These are phyloP conservation scores for Dendroctonus valens DNA, from an alignment of 1,140 invertebrate genomes.

Conservation along the genomic window DNA sequence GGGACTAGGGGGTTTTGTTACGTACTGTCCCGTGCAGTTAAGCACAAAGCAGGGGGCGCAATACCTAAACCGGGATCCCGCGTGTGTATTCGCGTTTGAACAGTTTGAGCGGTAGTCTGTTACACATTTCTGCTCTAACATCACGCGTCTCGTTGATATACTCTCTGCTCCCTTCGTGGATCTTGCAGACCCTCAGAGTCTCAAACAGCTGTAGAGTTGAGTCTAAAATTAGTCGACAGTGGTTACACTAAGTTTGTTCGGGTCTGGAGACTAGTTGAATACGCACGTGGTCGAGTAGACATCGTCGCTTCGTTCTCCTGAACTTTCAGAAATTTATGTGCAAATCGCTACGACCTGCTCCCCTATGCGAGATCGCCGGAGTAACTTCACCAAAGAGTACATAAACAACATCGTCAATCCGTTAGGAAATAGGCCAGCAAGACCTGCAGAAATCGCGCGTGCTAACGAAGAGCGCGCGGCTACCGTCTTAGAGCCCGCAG, in stretches of 20 bases:
- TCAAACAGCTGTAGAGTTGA: constrained; percentile 36
- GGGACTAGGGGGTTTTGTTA: constrained; percentile 33
- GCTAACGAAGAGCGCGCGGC: constrained; percentile 41
- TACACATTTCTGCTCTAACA: constrained; percentile 30
- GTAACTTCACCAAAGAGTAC: constrained; percentile 50
- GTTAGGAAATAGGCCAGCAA: constrained; percentile 44
- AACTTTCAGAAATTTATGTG: constrained; percentile 42
- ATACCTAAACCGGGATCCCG: constrained; percentile 34
- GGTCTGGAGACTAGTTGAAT: constrained; percentile 31
- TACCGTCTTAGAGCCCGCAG: constrained; percentile 38
- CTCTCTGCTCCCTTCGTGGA: constrained; percentile 20
- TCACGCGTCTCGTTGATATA: constrained; percentile 31
- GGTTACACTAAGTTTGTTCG: constrained; percentile 30
- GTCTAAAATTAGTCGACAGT: constrained; percentile 40
- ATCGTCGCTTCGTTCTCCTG: constrained; percentile 19
- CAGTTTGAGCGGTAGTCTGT: constrained; percentile 34
- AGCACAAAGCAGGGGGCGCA: constrained; percentile 40
- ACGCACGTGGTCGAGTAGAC: constrained; percentile 24
- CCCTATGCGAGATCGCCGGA: constrained; percentile 51
- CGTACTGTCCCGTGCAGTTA: constrained; percentile 30
- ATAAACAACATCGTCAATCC: constrained; percentile 50
- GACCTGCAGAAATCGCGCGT: constrained; percentile 38
- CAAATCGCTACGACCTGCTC: constrained; percentile 41
- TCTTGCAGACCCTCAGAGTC: constrained; percentile 21
- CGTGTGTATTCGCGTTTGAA: constrained; percentile 39